Percentiles rank a stretch among this genome's conserved stretches.
These are phyloP conservation scores for Heliconius congener DNA, from an alignment of 1,140 invertebrate genomes.

Conservation along the genomic window DNA sequence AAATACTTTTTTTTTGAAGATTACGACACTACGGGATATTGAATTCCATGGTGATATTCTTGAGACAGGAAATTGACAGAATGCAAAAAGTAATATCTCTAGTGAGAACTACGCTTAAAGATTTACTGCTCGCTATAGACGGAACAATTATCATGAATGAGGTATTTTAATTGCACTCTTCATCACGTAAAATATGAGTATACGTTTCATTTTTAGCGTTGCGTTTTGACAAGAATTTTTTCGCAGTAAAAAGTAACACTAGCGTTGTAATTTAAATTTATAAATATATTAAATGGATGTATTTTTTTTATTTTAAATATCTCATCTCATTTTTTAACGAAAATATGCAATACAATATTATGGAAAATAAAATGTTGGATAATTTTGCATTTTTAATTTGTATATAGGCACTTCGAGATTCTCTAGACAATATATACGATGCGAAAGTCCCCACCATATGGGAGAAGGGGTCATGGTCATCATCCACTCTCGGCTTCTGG, in stretches of 20 bases:
- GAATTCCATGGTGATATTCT: slow-evolving; percentile 76
- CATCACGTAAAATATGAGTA: neutral
- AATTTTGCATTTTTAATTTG: neutral
- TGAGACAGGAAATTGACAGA: slow-evolving; percentile 96
- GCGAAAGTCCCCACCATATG: slow-evolving; percentile 95
- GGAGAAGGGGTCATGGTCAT: slow-evolving; percentile 98
- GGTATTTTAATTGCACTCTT: slow-evolving; percentile 43
- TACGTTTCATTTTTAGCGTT: neutral
- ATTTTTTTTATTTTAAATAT: neutral
- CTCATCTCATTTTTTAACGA: neutral
- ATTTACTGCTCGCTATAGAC: slow-evolving; percentile 96
- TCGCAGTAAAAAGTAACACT: too few species aligned
- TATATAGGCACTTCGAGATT: slow-evolving; percentile 89
- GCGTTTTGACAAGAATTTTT: too few species aligned
- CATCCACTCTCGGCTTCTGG: slow-evolving; percentile 98
- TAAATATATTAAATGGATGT: too few species aligned
- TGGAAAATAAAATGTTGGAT: neutral
- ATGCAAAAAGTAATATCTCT: slow-evolving; percentile 93
- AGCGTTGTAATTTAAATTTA: too few species aligned
- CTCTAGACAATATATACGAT: slow-evolving; percentile 97
- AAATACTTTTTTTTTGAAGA: slow-evolving; percentile 44
- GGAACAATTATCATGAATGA: slow-evolving; percentile 98
- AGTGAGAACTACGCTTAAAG: slow-evolving; percentile 89
- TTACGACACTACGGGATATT: slow-evolving; percentile 61
- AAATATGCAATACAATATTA: neutral